phyloP scores from a whole-genome alignment of 2,797 vertebrate species.

The Bucorvus abyssinicus region DNA sequence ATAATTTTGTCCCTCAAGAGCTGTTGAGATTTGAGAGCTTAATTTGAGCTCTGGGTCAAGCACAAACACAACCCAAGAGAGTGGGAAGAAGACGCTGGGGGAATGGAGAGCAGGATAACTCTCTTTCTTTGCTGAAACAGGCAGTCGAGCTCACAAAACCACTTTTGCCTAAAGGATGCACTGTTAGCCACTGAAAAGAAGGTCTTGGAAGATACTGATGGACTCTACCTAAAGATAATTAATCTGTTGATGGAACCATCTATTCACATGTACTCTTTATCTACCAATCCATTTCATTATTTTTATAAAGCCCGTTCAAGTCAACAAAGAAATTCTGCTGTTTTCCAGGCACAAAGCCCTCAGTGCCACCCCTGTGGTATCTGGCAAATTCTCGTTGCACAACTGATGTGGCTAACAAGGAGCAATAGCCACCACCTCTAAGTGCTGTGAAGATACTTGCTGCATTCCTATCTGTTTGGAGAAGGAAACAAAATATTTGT shows the following conservation, averaged over 20 bases:
- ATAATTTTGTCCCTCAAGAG: neutral
- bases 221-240: neutral
- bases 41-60: neutral
- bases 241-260: neutral
- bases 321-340: neutral
- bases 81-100: accelerated
- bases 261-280: neutral
- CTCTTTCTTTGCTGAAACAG: neutral
- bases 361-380: neutral
- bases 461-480: neutral
- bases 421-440: neutral
- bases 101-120: neutral
- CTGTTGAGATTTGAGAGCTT: neutral
- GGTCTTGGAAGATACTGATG: neutral
- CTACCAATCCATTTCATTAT: neutral
- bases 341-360: neutral
- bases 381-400: neutral
- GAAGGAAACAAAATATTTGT: neutral
- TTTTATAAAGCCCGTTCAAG: neutral
- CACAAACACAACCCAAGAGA: neutral
- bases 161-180: neutral
- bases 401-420: accelerated
- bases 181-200: neutral
- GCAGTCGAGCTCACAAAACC: neutral
- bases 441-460: neutral